These are phyloP conservation scores for Gallinago media DNA, from an alignment of 2,113 vertebrate species.

Conservation along the genomic window DNA sequence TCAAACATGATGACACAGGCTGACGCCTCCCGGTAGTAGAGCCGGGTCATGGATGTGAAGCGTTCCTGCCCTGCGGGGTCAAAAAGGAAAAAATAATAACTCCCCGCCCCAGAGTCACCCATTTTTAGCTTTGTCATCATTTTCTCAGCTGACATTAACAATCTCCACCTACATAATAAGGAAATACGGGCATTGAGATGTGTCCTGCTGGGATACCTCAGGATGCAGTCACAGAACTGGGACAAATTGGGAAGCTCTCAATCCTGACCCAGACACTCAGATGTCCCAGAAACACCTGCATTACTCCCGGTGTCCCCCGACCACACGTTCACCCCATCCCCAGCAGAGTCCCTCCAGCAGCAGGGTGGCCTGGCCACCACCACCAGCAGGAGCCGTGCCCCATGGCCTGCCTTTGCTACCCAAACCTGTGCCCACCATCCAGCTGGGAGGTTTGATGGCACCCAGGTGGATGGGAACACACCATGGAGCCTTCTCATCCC, in stretches of 20 bases:
- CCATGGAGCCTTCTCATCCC: rapidly evolving
- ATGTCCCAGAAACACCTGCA: not conserved
- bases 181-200: not conserved
- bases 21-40: slow-evolving; percentile 86
- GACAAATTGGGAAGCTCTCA: not conserved
- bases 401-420: not conserved
- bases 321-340: not conserved
- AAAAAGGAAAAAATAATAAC: not conserved
- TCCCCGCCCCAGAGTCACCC: rapidly evolving
- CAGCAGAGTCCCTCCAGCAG: not conserved
- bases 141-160: not conserved
- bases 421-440: not conserved
- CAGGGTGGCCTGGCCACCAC: not conserved
- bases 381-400: not conserved
- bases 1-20: slow-evolving; percentile 90
- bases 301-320: rapidly evolving
- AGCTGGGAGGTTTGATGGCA: rapidly evolving
- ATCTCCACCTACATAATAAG: rapidly evolving
- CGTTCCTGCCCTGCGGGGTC: slow-evolving; percentile 84
- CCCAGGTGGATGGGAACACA: not conserved
- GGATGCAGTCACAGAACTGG: not conserved
- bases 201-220: not conserved
- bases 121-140: rapidly evolving
- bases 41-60: slow-evolving; percentile 90
- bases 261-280: not conserved